phyloP scores from a whole-genome alignment of 1,140 invertebrate species.

The Dendrolimus punctatus region DNA sequence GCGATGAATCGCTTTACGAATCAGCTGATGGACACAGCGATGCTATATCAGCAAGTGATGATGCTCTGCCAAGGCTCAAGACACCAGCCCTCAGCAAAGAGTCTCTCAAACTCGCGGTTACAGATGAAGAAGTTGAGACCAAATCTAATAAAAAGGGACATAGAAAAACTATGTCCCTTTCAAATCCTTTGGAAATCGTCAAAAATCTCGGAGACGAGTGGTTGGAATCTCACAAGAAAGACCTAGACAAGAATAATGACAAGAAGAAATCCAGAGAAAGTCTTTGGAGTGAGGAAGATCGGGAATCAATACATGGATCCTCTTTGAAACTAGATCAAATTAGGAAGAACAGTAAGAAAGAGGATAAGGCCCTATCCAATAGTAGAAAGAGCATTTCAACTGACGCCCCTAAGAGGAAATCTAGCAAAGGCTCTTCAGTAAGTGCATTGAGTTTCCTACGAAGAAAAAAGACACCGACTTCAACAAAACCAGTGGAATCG shows the following conservation, averaged over 20 bases:
- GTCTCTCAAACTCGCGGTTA: slow-evolving; percentile 54
- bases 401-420: slow-evolving; percentile 56
- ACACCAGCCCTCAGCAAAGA: slow-evolving; percentile 64
- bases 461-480: slow-evolving; percentile 57
- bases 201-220: slow-evolving; percentile 63
- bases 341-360: slow-evolving; percentile 59
- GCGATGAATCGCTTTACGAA: slow-evolving; percentile 62
- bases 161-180: slow-evolving; percentile 88
- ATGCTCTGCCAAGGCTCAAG: slow-evolving; percentile 49
- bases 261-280: slow-evolving; percentile 65
- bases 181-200: slow-evolving; percentile 78
- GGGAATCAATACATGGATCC: slow-evolving; percentile 54
- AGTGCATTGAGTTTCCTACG: slow-evolving; percentile 60
- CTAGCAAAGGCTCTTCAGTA: slow-evolving; percentile 59
- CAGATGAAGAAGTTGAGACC: slow-evolving; percentile 55
- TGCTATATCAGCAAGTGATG: slow-evolving; percentile 62
- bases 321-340: slow-evolving; percentile 51
- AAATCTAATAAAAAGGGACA: slow-evolving; percentile 50
- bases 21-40: slow-evolving; percentile 63
- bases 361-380: slow-evolving; percentile 38
- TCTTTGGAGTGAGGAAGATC: slow-evolving; percentile 63
- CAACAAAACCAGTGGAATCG: slow-evolving; percentile 48
- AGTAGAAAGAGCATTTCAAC: slow-evolving; percentile 41
- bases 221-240: slow-evolving; percentile 55
- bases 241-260: slow-evolving; percentile 56